Base-by-base conservation (phyloP, 2,797 vertebrate genomes). In the Lophotriccus pileatus region DNA sequence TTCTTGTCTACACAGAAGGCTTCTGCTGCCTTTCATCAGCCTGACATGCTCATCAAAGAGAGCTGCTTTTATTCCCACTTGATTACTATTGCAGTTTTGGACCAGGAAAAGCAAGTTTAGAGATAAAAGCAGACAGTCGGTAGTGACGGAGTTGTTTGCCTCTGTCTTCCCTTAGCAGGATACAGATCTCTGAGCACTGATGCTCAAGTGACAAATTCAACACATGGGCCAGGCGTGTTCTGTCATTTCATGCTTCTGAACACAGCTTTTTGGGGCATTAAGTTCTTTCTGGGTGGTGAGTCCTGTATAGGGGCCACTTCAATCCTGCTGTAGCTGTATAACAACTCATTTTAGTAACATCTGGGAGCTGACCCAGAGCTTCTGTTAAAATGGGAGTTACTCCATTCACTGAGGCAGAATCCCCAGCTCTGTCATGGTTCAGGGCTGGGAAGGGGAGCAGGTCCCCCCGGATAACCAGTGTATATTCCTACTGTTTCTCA, bases 1-100 rank as follows among this genome's bases (percentile, higher is more conserved):
- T 9, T 90, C 64, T 49, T 82, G 43, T 66, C 36, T 90, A 37
- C 52, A 17, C 5, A 56, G 68, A 70, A 41, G 60, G 15, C 24
- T 89, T 87, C 67, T 90, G 80, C 59, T 88, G 85, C 74, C 67
- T 95, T 94, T 88, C 77, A 39, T 93, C 67, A 52, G 84, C 23
- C 1, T 18, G 47, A 36, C 12, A 2, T 3, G 14, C 69, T 84
- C 62, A 76, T 91, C 84, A 82, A 73, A 94, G 59, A 37, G 36
- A 63, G 9, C 11, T 60, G 46, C 39, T 78, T 93, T 58, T 52
- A 79, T 90, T 86, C 41, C 50, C 27, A 15, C 76, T 79, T 87
- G 74, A 60, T 82, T 62, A 32, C 60, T 88, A 4, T n/a, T 69
- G 19, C 63, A 32, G 34, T 50, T 95, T 78, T 84, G 74, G 74